Conservation (phyloP, 2,888 invertebrate genomes). For the Syrista parreyssii region DNA sequence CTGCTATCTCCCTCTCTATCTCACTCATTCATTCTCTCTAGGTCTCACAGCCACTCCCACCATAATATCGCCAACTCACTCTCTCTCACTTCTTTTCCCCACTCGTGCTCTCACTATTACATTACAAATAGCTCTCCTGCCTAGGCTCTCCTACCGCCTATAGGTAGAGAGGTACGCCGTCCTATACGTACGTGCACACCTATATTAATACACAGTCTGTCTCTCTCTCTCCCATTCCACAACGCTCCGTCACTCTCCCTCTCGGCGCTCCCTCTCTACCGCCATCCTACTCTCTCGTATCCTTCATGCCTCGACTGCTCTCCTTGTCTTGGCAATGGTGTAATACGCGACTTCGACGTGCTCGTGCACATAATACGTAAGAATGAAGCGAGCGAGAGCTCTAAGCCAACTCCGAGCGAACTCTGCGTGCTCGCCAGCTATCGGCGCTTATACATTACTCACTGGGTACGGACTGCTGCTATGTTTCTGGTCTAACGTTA, state of each 20-base stretch:
- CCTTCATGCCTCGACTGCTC: slow-evolving; percentile 27
- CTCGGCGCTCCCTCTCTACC: slow-evolving; percentile 11
- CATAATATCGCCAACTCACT: slow-evolving; percentile 9
- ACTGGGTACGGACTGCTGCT: neutral
- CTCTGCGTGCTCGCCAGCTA: neutral
- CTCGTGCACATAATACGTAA: slow-evolving; percentile 41
- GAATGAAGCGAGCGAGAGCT: slow-evolving; percentile 37
- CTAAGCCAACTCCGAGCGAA: neutral
- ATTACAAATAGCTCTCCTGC: slow-evolving; percentile 59
- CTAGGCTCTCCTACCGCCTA: slow-evolving; percentile 38
- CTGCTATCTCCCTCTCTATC: slow-evolving; percentile 42
- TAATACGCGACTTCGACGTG: slow-evolving; percentile 36
- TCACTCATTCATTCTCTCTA: slow-evolving; percentile 25
- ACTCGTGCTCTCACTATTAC: slow-evolving; percentile 53
- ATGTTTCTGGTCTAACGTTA: neutral
- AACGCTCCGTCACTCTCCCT: slow-evolving; percentile 25
- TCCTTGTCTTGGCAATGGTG: slow-evolving; percentile 45
- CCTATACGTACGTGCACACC: neutral
- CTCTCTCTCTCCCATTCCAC: slow-evolving; percentile 1
- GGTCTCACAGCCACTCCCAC: slow-evolving; percentile 15
- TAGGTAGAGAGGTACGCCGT: neutral
- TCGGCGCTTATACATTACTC: neutral
- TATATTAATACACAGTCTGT: neutral
- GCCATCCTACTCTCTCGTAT: slow-evolving; percentile 25
- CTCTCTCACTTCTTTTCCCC: slow-evolving; percentile 49